phyloP scores from a whole-genome alignment of 2,113 vertebrate genomes.

The Phylloscopus whistleri region DNA sequence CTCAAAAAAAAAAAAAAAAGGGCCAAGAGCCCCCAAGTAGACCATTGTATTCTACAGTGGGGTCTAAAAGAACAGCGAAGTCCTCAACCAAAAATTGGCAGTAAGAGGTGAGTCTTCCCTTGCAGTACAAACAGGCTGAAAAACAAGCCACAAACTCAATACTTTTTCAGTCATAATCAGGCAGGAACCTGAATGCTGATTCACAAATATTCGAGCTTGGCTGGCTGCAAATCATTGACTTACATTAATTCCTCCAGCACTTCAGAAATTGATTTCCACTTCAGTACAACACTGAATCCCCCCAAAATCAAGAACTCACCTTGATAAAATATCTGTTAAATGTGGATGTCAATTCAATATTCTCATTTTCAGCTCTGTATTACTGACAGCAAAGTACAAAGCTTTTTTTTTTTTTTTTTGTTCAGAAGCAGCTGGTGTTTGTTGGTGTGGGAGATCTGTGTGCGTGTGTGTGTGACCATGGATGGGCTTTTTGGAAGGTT shows the following conservation, averaged over 20 bases:
- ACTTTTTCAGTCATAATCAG: neutral
- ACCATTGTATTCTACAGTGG: neutral
- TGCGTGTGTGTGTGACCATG: neutral
- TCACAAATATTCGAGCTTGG: neutral
- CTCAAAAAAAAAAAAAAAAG: neutral
- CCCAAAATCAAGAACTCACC: neutral
- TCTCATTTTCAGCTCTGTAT: neutral
- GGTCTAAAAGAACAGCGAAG: neutral
- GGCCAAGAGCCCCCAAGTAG: neutral
- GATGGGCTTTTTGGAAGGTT: neutral
- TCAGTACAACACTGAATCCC: neutral
- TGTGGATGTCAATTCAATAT: neutral
- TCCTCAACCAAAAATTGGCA: neutral
- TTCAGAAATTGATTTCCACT: neutral
- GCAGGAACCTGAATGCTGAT: neutral
- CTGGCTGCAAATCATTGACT: neutral
- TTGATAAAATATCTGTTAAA: neutral
- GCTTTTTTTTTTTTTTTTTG: neutral
- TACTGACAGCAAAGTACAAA: neutral
- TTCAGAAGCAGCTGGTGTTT: neutral
- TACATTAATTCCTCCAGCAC: neutral
- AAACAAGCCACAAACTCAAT: neutral
- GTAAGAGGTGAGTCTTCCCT: neutral
- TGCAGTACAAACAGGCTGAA: neutral
- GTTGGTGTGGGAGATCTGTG: neutral